A percentile compares a stretch with the other conserved stretches of the same genome.
Evolutionary conservation across 2,797 vertebrate species (phyloP).

Genomic region (Ibycter americanus): DNA sequence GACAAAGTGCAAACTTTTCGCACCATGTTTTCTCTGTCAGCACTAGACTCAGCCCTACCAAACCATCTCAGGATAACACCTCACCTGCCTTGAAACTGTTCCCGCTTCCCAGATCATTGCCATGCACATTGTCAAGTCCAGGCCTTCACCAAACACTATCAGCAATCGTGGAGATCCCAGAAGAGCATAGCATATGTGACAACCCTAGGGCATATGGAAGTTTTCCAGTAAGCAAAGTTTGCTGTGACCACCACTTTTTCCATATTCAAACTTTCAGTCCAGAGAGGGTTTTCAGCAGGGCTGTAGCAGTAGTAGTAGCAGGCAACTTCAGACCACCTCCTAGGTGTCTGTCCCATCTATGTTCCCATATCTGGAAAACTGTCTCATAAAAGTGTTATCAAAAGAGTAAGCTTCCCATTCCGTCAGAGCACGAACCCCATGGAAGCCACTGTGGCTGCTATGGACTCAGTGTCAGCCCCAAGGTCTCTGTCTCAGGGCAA

Average conservation of each 20-base stretch:
- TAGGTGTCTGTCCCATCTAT: background rate
- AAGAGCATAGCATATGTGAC: background rate
- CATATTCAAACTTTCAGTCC: background rate
- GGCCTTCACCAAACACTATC: background rate
- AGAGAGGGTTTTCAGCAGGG: background rate
- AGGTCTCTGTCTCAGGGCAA: background rate
- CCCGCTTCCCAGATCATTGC: background rate
- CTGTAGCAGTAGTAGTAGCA: background rate
- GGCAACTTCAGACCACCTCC: background rate
- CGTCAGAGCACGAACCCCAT: background rate
- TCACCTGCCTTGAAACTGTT: background rate
- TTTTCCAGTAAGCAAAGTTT: background rate
- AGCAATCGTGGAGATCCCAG: background rate
- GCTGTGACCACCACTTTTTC: background rate
- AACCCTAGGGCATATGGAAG: background rate
- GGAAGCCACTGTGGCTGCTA: background rate
- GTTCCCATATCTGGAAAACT: background rate
- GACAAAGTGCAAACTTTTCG: background rate
- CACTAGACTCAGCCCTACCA: background rate
- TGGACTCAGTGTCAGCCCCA: background rate
- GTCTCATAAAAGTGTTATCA: background rate
- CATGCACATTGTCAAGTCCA: background rate
- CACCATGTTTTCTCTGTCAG: background rate
- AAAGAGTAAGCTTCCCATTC: background rate
- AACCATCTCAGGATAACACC: background rate